Evolutionary conservation across 2,888 invertebrate species (phyloP).

Genomic region (Malachius bipustulatus): DNA sequence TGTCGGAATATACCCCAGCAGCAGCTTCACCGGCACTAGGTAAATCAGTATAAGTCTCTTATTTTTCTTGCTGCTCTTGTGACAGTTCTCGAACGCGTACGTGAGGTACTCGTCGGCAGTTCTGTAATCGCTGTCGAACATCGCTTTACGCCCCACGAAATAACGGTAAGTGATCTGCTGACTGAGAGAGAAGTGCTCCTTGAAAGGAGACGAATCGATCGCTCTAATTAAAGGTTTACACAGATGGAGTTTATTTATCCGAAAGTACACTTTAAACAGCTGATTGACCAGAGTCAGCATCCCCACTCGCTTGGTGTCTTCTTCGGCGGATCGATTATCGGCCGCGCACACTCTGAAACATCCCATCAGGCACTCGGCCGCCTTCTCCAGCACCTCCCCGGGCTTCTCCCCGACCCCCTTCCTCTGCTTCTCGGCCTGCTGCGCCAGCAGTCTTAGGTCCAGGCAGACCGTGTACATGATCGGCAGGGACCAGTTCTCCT

Average conservation of each 20-base stretch:
- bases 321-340: slow-evolving; percentile 81
- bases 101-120: slow-evolving; percentile 85
- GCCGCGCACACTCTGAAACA: slow-evolving; percentile 93
- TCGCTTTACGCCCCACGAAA: slow-evolving; percentile 93
- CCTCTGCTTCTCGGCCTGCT: slow-evolving; percentile 58
- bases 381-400: slow-evolving; percentile 76
- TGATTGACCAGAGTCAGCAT: slow-evolving; percentile 96
- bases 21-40: slow-evolving; percentile 93
- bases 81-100: slow-evolving; percentile 88
- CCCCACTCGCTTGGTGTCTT: slow-evolving; percentile 88
- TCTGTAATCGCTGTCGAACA: slow-evolving; percentile 96
- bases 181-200: slow-evolving; percentile 79
- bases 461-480: slow-evolving; percentile 83
- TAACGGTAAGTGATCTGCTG: slow-evolving; percentile 96
- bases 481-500: slow-evolving; percentile 95
- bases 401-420: slow-evolving; percentile 41
- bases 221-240: slow-evolving; percentile 93
- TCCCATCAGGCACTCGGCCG: slow-evolving; percentile 84
- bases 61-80: slow-evolving; percentile 66
- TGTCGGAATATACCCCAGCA: slow-evolving; percentile 90
- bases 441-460: slow-evolving; percentile 69
- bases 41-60: slow-evolving; percentile 89
- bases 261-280: slow-evolving; percentile 73
- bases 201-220: slow-evolving; percentile 84
- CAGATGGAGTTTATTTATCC: slow-evolving; percentile 78